These are phyloP conservation scores for Synergus umbraculus DNA, from an alignment of 2,888 invertebrate genomes.

Conservation along the genomic window DNA sequence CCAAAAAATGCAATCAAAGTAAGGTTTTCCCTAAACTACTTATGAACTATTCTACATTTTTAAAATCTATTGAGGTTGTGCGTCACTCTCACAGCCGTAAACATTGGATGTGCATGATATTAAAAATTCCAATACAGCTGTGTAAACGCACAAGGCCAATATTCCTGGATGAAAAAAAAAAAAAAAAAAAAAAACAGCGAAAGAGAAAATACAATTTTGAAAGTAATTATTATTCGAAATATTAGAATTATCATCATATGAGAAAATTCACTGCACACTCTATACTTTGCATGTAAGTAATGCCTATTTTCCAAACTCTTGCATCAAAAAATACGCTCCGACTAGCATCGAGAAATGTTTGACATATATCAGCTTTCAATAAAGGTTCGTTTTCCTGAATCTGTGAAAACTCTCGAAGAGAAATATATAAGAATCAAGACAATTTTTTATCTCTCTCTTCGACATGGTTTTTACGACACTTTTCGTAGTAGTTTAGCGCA, in stretches of 20 bases:
- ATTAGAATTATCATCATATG: constrained; percentile 35
- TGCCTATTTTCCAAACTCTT: constrained; percentile 87
- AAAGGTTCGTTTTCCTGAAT: neutral
- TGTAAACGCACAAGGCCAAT: neutral
- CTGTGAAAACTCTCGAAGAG: constrained; percentile 1
- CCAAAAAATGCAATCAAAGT: constrained; percentile 35
- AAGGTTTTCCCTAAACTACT: constrained; percentile 24
- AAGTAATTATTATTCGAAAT: constrained; percentile 37
- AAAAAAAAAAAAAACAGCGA: neutral
- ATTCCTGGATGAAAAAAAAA: neutral
- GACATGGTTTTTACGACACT: constrained; percentile 13
- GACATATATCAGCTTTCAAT: constrained; percentile 10
- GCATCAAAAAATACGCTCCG: constrained; percentile 25
- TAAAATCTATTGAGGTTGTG: neutral
- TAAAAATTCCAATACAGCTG: neutral
- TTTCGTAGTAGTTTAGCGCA: neutral
- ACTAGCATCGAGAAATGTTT: constrained; percentile 28
- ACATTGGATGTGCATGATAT: neutral
- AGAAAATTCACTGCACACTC: constrained; percentile 81
- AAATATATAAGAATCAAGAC: neutral
- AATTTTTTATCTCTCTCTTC: neutral
- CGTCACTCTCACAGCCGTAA: neutral
- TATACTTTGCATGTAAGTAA: constrained; percentile 96
- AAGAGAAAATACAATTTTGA: neutral
- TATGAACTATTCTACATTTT: constrained; percentile 33